Base-by-base conservation (phyloP, 2,888 invertebrate genomes). In the Imbricaverruca yamaguchii region DNA sequence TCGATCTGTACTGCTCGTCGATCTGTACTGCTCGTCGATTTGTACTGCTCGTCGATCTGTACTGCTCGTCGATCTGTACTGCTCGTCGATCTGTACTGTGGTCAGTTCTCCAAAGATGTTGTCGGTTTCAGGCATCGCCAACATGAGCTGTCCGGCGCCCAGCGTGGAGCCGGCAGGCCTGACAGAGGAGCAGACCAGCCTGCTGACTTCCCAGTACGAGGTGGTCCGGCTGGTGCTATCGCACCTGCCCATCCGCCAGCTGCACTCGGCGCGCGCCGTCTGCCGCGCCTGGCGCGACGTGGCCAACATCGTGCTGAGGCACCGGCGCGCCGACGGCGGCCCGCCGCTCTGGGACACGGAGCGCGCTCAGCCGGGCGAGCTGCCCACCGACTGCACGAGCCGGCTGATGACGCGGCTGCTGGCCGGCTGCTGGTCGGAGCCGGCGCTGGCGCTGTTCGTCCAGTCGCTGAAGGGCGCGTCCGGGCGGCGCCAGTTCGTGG, bases 201-300 rank as follows among this genome's bases (percentile, higher is more conserved):
- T 69, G 69, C 69, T 69, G 25, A 69, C 69, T 13, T 39, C 69
- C 15, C 39, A 69, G 39, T 69, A 69, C 15, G 69, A 39, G 69
- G 69, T 69, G 25, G 3, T 69, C 6, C 69, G 39, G 39, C 69
- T 69, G 25, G 15, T 69, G 13, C 69, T 69, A 1, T 69, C 39
- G 7, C 39, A n/a, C 89, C 90, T 87, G 92, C 91, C 86, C 87
- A 87, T 90, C 4, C 89, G 93, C 93, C 86, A 93, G 93, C 87
- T 92, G 92, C 11, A 93, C 93, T 0, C 90, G 91, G 83, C 92
- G 92, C 85, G 92, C 92, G 86, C 93, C 93, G 87, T 92, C 92
- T 85, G 92, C 92, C 86, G 89, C 91, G 82, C 87, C 92, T 83
- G 87, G 88, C 0, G 89, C 91, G 84, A 92, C 93, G 87, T 91